Base-by-base conservation (phyloP, 2,888 invertebrate species). In the Agrochola litura region DNA sequence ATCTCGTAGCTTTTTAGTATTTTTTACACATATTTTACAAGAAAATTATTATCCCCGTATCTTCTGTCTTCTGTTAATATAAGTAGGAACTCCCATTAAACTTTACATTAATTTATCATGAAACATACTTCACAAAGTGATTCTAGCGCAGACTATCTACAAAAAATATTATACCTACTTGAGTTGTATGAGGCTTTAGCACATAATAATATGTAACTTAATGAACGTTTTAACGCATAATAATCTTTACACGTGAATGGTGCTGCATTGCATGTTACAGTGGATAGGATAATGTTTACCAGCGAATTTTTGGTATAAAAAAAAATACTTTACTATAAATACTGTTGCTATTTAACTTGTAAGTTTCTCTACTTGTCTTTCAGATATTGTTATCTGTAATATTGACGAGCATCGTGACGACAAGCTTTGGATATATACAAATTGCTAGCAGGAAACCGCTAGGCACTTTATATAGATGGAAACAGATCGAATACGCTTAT, bases 381-480 rank as follows among this genome's bases (percentile, higher is more conserved):
- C 78, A 88, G 88, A 49, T 81, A 56, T 49, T 81, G 6, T 54
- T 69, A 37, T 30, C 25, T 30, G 58, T 91, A 54, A 56, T 91
- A 56, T 64, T 90, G 49, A 54, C 88, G 16, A 84, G 85, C 52
- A 74, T 89, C 60, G 52, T 89, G 14, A 67, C 83, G 16, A 79
- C 85, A n/a, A 85, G 88, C 79, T 81, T 69, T 68, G 88, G 87
- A 16, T 80, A 88, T 25, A 75, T 81, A 71, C 80, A 81, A 80
- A 75, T 84, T 85, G 89, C 89, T 58, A 91, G 88, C 49, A 90
- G 85, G 60, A 92, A 92, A 65, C 83, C 92, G 0, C 84, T 94
- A 89, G 94, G 93, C 81, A 96, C 96, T 75, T 88, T 96, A 60
- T 96, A 95, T 77, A 89, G 95, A 89, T 96, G 96, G 96, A 96